These are phyloP conservation scores for Crocuta crocuta DNA, from an alignment of 2,113 vertebrate genomes.

Conservation along the genomic window DNA sequence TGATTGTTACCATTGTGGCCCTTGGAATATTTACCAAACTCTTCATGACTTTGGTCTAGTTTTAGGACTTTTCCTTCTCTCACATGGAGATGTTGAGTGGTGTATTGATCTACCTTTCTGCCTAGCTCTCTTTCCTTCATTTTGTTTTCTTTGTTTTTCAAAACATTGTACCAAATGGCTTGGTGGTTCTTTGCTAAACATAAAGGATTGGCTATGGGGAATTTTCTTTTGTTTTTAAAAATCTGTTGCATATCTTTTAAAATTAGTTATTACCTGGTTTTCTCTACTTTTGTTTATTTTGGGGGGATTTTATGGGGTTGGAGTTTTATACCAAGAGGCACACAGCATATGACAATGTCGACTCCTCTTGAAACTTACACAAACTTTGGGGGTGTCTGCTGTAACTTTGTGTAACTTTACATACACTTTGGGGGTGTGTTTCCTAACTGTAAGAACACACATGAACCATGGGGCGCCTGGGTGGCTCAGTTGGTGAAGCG, in stretches of 20 bases:
- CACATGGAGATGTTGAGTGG: neutral
- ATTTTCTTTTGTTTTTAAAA: conserved; percentile 49
- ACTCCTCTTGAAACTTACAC: neutral
- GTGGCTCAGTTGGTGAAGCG: too few relatives aligned
- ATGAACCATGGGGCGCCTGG: too few relatives aligned
- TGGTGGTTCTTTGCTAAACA: conserved; percentile 1
- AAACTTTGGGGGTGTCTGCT: neutral
- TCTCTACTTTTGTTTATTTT: neutral
- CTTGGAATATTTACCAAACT: neutral
- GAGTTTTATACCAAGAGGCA: neutral
- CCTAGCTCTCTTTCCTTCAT: neutral
- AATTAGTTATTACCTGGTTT: neutral
- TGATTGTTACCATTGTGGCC: neutral
- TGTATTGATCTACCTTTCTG: conserved; percentile 28
- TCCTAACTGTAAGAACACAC: too few relatives aligned
- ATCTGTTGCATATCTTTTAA: neutral
- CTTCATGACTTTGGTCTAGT: neutral
- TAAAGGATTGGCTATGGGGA: neutral
- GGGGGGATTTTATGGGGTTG: neutral
- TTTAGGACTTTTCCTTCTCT: neutral
- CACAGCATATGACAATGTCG: neutral
- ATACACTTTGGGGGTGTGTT: too few relatives aligned
- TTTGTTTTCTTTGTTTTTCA: conserved; percentile 44
- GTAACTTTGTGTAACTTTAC: neutral
- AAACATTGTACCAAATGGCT: conserved; percentile 29